Evolutionary conservation across 2,113 vertebrate genomes (phyloP).

Genomic region (Calidris pugnax): DNA sequence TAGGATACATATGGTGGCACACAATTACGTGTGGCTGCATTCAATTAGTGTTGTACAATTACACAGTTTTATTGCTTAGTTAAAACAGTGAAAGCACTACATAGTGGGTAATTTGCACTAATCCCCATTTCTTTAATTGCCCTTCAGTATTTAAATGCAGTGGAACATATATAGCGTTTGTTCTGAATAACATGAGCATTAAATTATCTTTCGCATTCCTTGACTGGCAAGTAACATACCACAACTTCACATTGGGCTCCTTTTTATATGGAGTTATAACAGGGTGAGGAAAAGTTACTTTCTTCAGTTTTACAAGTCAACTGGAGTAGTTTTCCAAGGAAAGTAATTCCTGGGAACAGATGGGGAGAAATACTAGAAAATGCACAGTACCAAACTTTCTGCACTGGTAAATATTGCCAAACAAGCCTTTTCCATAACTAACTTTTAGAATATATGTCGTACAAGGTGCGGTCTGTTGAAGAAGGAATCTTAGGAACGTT

Average conservation of each 20-base stretch:
- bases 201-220: slow-evolving; percentile 68
- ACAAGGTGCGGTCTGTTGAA: background rate
- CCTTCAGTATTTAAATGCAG: slow-evolving; percentile 70
- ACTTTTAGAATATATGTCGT: background rate
- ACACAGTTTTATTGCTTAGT: slow-evolving; percentile 81
- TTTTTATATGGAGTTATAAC: slow-evolving; percentile 45
- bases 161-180: slow-evolving; percentile 61
- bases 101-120: slow-evolving; percentile 77
- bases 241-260: slow-evolving; percentile 21
- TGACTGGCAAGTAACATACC: slow-evolving; percentile 61
- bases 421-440: background rate
- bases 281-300: slow-evolving; percentile 22
- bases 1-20: slow-evolving; percentile 77
- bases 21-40: slow-evolving; percentile 77
- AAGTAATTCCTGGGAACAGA: background rate
- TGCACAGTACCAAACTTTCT: background rate
- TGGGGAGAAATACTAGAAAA: background rate
- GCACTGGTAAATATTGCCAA: background rate
- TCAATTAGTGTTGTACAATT: slow-evolving; percentile 82
- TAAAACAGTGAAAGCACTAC: slow-evolving; percentile 78
- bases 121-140: slow-evolving; percentile 76
- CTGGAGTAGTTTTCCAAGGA: background rate
- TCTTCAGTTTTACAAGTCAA: background rate
- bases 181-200: slow-evolving; percentile 60
- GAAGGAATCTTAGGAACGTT: background rate